These are phyloP conservation scores for Drosophila testacea DNA, from an alignment of 2,888 invertebrate species.

Conservation along the genomic window DNA sequence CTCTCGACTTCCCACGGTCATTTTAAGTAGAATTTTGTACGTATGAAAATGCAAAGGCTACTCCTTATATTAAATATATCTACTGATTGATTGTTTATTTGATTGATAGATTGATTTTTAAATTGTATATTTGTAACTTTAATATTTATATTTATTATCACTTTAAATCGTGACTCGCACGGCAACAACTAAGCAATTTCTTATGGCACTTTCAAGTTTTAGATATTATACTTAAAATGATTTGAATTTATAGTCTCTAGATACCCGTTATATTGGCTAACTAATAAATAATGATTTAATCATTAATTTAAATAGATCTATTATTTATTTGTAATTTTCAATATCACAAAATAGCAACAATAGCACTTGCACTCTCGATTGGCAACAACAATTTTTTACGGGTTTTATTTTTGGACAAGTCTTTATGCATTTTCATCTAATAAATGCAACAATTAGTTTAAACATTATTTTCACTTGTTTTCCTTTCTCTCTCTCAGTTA, in stretches of 20 bases:
- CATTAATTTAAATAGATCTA: slow-evolving; percentile 30
- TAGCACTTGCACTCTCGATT: slow-evolving; percentile 45
- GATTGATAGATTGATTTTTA: not conserved
- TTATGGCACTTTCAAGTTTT: slow-evolving; percentile 65
- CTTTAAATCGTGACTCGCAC: slow-evolving; percentile 12
- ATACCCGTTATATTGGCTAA: slow-evolving; percentile 56
- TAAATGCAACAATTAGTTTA: slow-evolving; percentile 62
- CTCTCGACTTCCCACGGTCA: slow-evolving; percentile 85
- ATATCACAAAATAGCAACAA: slow-evolving; percentile 76
- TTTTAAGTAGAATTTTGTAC: slow-evolving; percentile 35
- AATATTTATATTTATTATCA: slow-evolving; percentile 1
- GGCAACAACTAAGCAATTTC: slow-evolving; percentile 20
- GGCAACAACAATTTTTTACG: slow-evolving; percentile 78
- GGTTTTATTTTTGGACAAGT: slow-evolving; percentile 83
- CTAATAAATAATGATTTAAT: slow-evolving; percentile 28
- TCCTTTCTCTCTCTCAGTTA: slow-evolving; percentile 1
- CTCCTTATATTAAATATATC: not conserved
- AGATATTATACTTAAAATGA: not conserved
- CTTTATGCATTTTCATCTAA: slow-evolving; percentile 84
- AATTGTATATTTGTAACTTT: slow-evolving; percentile 3
- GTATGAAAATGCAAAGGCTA: slow-evolving; percentile 1
- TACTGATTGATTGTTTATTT: slow-evolving; percentile 9
- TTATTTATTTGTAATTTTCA: slow-evolving; percentile 15
- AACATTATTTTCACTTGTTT: slow-evolving; percentile 49
- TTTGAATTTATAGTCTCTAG: slow-evolving; percentile 33